Evolutionary conservation across 2,888 invertebrate genomes (phyloP), one percentile per base, ranked within the genome.

Genomic region (Onthophagus sagittarius): DNA sequence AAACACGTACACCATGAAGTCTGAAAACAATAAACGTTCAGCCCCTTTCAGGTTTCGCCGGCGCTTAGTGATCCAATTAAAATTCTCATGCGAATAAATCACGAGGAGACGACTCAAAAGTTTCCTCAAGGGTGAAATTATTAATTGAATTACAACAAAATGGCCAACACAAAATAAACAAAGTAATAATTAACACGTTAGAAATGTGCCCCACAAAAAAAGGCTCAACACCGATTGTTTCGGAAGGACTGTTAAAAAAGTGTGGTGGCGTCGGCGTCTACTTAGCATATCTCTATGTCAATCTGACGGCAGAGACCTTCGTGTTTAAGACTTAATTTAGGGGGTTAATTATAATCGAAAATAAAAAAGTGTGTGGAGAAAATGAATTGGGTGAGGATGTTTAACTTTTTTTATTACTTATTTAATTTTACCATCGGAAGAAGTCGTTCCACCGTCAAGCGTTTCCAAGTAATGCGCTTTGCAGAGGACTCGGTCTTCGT

Each of bases 381-480:
- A 53, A 11, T 53, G 39, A 53, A 64, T 13, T 15, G 13, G 23
- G 15, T 15, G 31, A 32, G 69, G 32, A 31, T 14, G n/a, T 67
- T n/a, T 15, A 67, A 13, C 15, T 15, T 15, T 15, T 2, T 67
- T 32, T 14, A 6, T 72, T n/a, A 14, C 62, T 72, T 63, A 63
- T 53, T 39, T 23, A 23, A 23, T 23, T 23, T 82, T 88, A 94
- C 95, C 95, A 87, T 96, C 96, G 77, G 95, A 95, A 53, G 95
- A 95, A 71, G 95, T 94, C 78, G 95, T 95, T 72, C 96, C 96
- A 76, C 96, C 97, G 78, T 97, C 95, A 14, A 97, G 91, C 0
- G 90, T 89, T 86, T 98, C 98, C 79, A 97, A 88, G 87, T 97
- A 99, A 85, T 99, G 99, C 63, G 96, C 95, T 87, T 98, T 99